Percentiles rank a stretch among this genome's conserved stretches.
These are phyloP conservation scores for Leptura quadrifasciata DNA, from an alignment of 2,888 invertebrate genomes.

Conservation along the genomic window DNA sequence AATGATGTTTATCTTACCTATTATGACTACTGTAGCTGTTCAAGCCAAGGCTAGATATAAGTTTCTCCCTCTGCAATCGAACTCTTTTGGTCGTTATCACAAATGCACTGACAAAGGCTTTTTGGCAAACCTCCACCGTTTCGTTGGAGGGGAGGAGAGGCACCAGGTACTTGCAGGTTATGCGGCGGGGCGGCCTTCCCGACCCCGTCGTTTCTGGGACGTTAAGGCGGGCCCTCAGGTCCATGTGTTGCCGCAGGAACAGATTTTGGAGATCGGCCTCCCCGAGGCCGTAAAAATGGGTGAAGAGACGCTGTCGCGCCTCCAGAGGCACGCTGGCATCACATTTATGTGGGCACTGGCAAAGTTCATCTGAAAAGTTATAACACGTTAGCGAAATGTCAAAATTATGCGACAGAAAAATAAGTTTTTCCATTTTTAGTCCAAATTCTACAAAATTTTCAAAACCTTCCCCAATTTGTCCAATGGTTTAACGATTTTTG, in stretches of 20 bases:
- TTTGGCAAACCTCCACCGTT: constrained; percentile 73
- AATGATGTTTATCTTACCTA: constrained; percentile 51
- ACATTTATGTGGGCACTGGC: constrained; percentile 76
- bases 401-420: no score
- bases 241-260: constrained; percentile 75
- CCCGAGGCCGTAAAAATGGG: constrained; percentile 74
- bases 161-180: constrained; percentile 76
- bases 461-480: no score
- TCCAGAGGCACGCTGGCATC: constrained; percentile 74
- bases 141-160: constrained; percentile 63
- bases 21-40: constrained; percentile 73
- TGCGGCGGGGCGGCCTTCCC: constrained; percentile 72
- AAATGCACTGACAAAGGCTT: constrained; percentile 76
- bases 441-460: no score
- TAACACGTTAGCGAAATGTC: no score
- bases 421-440: no score
- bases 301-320: constrained; percentile 73
- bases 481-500: no score
- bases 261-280: constrained; percentile 75
- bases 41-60: constrained; percentile 73
- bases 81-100: constrained; percentile 77
- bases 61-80: constrained; percentile 74
- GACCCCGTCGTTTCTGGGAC: constrained; percentile 67
- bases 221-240: constrained; percentile 73
- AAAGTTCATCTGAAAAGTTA: constrained; percentile 72